phyloP scores from a whole-genome alignment of 92 coral and sea anemone species.

The Phenganax marumi region DNA sequence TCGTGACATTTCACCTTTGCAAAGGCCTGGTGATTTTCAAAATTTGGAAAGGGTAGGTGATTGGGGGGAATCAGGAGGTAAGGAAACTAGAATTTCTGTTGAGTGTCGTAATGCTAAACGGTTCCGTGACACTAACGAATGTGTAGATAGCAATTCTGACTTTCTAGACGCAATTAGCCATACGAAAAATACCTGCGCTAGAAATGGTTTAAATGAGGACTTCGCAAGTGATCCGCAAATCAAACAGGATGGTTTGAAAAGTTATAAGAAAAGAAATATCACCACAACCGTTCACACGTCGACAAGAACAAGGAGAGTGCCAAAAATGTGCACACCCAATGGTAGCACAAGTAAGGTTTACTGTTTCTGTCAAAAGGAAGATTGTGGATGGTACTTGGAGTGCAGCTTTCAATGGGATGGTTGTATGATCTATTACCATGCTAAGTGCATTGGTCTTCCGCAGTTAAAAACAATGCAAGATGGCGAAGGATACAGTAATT shows the following conservation, averaged over 20 bases:
- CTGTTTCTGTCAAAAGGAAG: slow-evolving; percentile 20
- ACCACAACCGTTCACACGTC: not conserved
- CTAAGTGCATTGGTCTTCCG: slow-evolving; percentile 2
- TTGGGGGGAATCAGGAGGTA: too few species aligned
- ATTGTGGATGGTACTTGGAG: slow-evolving; percentile 13
- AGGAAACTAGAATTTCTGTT: too few species aligned
- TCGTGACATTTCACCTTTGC: too few species aligned
- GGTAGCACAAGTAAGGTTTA: not conserved
- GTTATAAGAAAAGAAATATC: not conserved
- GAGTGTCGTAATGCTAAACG: too few species aligned
- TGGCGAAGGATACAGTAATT: slow-evolving; percentile 17
- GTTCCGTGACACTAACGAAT: too few species aligned
- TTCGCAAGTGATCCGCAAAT: not conserved
- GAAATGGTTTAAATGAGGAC: too few species aligned
- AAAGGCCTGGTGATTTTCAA: too few species aligned
- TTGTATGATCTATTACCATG: slow-evolving; percentile 16
- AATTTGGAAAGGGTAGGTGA: too few species aligned
- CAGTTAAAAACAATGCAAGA: not conserved
- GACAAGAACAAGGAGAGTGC: not conserved
- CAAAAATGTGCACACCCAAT: not conserved
- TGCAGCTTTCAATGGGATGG: slow-evolving; percentile 5
- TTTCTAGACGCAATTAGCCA: too few species aligned
- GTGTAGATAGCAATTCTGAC: too few species aligned
- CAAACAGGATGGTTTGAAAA: not conserved
- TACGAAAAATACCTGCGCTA: too few species aligned